Evolutionary conservation across 2,888 invertebrate genomes (phyloP), one percentile per base, ranked within the genome.

Genomic region (Trichopoda pennipes): DNA sequence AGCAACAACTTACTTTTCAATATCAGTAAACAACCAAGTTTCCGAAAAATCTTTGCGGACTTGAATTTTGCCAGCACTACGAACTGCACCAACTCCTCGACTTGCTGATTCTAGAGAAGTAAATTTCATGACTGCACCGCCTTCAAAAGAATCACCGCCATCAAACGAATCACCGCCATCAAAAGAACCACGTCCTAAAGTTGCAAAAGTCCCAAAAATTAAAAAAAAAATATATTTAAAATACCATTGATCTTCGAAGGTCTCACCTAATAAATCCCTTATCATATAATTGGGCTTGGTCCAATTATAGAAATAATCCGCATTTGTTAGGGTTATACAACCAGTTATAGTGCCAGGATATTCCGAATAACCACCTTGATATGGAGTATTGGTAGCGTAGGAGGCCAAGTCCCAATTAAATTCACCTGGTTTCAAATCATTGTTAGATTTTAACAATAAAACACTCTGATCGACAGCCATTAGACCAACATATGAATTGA

Each of bases 391-490:
- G 3, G 92, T 91, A 85, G 94, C 94, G 86, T 94, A 95, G 0
- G 92, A 92, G 70, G 92, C 92, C 58, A 96, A 87, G 84, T 95
- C 94, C 84, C 93, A 92, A 47, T 93, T 90, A 0, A 95, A 93
- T 86, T 93, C 91, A 21, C 92, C 91, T 89, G 93, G 89, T 1
- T 88, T 88, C 1, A 93, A 80, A 84, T 93, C 93, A 64, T 91
- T 91, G 63, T 95, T 96, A 38, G 92, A 92, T 87, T 94, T 94
- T 53, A 97, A 91, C 3, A 95, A 89, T 2, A 95, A 90, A 2
- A 96, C 95, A 88, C 95, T 95, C 90, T 97, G 95, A 91, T 99
- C 98, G 2, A 97, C 94, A 0, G 96, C 98, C 84, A 98, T 91
- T 9, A 99, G 91, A 1, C 96, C 98, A 3, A 98, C 95, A 86